phyloP scores from a whole-genome alignment of 2,113 vertebrate species.

The Hassar affinis region DNA sequence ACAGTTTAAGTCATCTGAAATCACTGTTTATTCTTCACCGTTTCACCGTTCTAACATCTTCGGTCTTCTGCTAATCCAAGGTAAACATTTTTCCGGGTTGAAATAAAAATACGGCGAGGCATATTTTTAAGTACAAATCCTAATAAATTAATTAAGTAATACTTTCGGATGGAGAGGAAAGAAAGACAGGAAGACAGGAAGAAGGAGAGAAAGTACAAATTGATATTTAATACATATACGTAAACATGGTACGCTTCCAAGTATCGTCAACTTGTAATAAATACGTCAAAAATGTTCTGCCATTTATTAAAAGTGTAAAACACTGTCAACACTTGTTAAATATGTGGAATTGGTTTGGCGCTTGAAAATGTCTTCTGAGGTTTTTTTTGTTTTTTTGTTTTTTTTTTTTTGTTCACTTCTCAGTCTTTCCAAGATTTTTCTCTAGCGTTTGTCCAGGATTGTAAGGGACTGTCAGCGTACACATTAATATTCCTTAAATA shows the following conservation, averaged over 20 bases:
- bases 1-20: constrained; percentile 18
- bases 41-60: not conserved
- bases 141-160: constrained; percentile 22
- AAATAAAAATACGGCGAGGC: not conserved
- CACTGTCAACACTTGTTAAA: constrained; percentile 31
- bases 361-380: not conserved
- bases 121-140: constrained; percentile 12
- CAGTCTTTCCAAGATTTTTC: constrained; percentile 17
- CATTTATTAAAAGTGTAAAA: constrained; percentile 37
- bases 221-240: constrained; percentile 8
- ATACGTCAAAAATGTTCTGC: constrained; percentile 31
- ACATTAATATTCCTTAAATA: constrained; percentile 20
- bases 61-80: not conserved
- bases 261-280: constrained; percentile 35
- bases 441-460: not conserved
- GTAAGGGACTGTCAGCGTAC: constrained; percentile 27
- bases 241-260: constrained; percentile 12
- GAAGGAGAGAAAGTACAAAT: not conserved
- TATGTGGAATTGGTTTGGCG: constrained; percentile 31
- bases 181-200: not conserved
- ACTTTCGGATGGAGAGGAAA: not conserved
- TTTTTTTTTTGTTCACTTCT: not conserved
- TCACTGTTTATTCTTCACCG: not conserved
- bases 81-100: constrained; percentile 5
- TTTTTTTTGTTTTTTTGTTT: not conserved